phyloP scores from a whole-genome alignment of 2,888 invertebrate species.

The Sphinx pinastri region DNA sequence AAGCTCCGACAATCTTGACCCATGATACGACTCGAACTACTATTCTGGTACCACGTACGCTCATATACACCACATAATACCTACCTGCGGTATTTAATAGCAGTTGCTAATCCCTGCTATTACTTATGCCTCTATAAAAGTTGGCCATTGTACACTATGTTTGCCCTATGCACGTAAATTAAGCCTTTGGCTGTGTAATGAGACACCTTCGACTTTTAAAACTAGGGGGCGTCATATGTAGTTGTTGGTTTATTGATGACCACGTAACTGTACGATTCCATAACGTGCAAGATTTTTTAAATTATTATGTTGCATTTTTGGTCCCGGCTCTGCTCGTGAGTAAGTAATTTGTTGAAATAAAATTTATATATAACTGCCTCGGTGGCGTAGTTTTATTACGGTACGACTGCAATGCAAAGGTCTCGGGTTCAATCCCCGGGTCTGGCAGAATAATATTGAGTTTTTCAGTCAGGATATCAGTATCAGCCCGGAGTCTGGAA shows the following conservation, averaged over 20 bases:
- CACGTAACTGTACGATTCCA: constrained; percentile 1
- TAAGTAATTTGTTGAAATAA: no score
- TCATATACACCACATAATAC: neutral
- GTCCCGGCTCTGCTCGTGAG: no score
- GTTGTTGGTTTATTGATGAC: neutral
- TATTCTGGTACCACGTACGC: neutral
- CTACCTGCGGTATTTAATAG: neutral
- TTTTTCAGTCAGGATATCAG: no score
- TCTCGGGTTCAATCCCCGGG: no score
- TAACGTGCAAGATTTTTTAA: neutral
- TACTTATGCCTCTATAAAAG: constrained; percentile 1
- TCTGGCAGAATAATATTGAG: no score
- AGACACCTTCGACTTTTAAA: neutral
- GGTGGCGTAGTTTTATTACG: no score
- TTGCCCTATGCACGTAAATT: neutral
- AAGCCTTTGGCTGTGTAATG: neutral
- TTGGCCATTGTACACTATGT: neutral
- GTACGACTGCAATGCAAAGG: no score
- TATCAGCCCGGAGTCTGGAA: no score
- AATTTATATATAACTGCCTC: no score
- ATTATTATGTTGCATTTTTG: no score
- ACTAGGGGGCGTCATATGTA: neutral
- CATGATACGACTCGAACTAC: neutral
- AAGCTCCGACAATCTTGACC: neutral
- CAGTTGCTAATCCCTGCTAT: neutral